A percentile compares a stretch with the other conserved stretches of the same genome.
phyloP scores from a whole-genome alignment of 2,113 vertebrate species.

The Seriola dumerili region DNA sequence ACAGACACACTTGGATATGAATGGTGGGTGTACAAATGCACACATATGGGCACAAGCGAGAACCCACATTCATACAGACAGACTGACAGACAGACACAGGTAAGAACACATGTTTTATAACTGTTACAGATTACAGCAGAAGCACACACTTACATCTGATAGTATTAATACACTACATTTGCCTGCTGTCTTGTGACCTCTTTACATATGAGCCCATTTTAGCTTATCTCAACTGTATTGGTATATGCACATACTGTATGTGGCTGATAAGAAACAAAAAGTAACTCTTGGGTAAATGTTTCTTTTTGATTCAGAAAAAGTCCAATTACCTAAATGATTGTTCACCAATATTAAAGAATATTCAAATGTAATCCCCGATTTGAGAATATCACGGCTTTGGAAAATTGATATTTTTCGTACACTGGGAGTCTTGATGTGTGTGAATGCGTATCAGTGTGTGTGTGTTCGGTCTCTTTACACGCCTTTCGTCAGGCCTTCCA shows the following conservation, averaged over 20 bases:
- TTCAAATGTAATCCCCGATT: background rate
- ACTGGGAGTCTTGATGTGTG: background rate
- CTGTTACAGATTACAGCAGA: background rate
- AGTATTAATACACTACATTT: background rate
- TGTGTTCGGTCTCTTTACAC: background rate
- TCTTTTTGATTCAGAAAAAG: background rate
- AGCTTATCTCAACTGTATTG: background rate
- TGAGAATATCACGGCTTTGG: too few relatives aligned
- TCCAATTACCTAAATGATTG: background rate
- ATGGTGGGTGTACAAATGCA: background rate
- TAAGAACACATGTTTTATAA: conserved; percentile 42
- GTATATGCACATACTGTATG: background rate
- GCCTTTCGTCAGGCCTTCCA: conserved; percentile 48
- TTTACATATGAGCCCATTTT: background rate
- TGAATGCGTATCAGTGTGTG: background rate
- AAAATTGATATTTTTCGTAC: background rate
- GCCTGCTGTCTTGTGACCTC: background rate
- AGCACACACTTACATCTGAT: background rate
- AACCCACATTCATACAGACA: background rate
- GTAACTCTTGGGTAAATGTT: background rate
- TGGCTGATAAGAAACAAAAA: background rate
- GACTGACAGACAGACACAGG: background rate
- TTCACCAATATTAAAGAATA: background rate
- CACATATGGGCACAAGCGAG: conserved; percentile 9
- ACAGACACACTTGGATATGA: conserved; percentile 19